phyloP scores from a whole-genome alignment of 2,797 vertebrate species.

The Sphenodon punctatus region DNA sequence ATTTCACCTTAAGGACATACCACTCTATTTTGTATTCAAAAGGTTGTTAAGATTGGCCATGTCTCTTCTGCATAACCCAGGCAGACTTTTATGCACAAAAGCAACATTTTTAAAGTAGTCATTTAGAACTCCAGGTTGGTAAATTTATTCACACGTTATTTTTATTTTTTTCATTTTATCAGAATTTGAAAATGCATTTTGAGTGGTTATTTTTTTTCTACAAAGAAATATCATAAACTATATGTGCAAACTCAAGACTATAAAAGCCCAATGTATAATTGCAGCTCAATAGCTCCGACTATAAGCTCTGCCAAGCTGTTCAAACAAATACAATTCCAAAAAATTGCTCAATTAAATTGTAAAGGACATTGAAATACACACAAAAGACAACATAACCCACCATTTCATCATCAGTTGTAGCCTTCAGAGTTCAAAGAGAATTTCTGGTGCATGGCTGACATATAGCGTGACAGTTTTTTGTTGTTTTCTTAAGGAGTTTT shows the following conservation, averaged over 20 bases:
- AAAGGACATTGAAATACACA: constrained; percentile 22
- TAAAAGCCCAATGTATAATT: background rate
- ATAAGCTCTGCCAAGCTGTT: background rate
- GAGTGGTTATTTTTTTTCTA: background rate
- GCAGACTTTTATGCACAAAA: background rate
- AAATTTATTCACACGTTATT: background rate
- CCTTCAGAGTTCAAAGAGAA: constrained; percentile 52
- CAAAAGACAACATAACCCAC: constrained; percentile 24
- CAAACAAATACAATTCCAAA: constrained; percentile 48
- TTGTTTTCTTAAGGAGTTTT: too few species aligned
- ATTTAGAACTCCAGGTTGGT: background rate
- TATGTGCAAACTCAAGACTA: background rate
- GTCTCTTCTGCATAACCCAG: background rate
- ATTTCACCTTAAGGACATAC: background rate
- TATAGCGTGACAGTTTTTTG: background rate
- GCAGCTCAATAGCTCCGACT: background rate
- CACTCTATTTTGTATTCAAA: background rate
- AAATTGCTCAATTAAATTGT: constrained; percentile 23
- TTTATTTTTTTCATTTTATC: constrained; percentile 33
- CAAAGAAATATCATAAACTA: background rate
- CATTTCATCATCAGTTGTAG: constrained; percentile 6
- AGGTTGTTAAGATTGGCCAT: background rate
- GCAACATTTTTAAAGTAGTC: background rate
- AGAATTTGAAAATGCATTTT: constrained; percentile 4
- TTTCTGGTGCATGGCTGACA: constrained; percentile 35